Evolutionary conservation across 2,888 invertebrate species (phyloP).

Genomic region (Pediacus dermestoides): DNA sequence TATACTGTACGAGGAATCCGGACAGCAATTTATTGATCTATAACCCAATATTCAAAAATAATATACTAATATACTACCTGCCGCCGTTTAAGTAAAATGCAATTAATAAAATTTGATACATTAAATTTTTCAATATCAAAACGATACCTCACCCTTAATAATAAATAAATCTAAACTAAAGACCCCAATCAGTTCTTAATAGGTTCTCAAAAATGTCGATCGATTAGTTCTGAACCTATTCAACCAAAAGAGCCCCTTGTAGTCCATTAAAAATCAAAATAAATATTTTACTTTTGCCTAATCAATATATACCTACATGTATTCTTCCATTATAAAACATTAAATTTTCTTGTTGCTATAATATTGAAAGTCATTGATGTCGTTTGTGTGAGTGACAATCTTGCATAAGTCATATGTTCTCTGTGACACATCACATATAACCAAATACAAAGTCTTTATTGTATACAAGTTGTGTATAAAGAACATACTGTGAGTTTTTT

Average conservation of each 20-base stretch:
- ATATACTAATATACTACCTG: neutral
- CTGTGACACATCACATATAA: constrained; percentile 39
- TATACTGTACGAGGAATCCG: too few species aligned
- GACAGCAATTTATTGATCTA: constrained; percentile 1
- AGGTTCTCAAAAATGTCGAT: constrained; percentile 1
- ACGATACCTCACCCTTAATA: too few species aligned
- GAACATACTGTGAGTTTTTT: constrained; percentile 32
- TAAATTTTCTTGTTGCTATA: neutral
- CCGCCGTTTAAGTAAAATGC: neutral
- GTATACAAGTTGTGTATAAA: constrained; percentile 33
- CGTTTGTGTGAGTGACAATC: constrained; percentile 37
- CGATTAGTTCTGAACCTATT: too few species aligned
- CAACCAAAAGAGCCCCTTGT: too few species aligned
- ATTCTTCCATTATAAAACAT: neutral
- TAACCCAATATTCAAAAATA: neutral
- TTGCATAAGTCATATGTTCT: constrained; percentile 34
- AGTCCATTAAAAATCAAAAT: too few species aligned
- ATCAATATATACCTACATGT: too few species aligned
- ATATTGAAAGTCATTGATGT: constrained; percentile 25
- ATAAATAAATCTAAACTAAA: too few species aligned
- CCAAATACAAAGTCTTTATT: constrained; percentile 40
- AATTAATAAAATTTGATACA: neutral
- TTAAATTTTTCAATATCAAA: constrained; percentile 3
- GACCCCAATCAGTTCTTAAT: too few species aligned
- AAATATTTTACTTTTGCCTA: too few species aligned